A percentile compares a stretch with the other conserved stretches of the same genome.
These are phyloP conservation scores for Takifugu rubripes DNA, from an alignment of 2,797 vertebrate genomes.

Conservation along the genomic window DNA sequence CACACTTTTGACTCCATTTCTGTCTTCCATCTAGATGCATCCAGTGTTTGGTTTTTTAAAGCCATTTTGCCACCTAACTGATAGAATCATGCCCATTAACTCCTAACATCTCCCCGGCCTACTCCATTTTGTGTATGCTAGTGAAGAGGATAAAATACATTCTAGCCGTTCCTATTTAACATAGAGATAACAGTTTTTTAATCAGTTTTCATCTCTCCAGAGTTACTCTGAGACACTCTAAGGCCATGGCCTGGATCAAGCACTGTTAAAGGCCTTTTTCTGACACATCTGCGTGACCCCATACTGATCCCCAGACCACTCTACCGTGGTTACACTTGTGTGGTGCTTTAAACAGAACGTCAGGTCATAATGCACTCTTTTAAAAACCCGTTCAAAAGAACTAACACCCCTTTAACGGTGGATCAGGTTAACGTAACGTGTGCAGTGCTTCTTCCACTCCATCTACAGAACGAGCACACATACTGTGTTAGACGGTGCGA, in stretches of 20 bases:
- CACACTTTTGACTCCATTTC: constrained; percentile 51
- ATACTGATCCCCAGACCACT: neutral
- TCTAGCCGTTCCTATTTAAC: constrained; percentile 51
- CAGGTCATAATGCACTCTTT: neutral
- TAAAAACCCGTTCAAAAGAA: neutral
- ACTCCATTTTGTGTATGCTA: constrained; percentile 62
- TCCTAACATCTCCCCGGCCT: constrained; percentile 56
- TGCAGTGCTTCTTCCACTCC: constrained; percentile 74
- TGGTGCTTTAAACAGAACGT: neutral
- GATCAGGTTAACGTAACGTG: neutral
- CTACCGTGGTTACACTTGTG: neutral
- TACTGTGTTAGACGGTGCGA: constrained; percentile 60
- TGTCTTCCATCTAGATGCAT: constrained; percentile 58
- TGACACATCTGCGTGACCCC: constrained; percentile 4
- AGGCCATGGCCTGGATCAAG: constrained; percentile 71
- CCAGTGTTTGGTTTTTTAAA: constrained; percentile 61
- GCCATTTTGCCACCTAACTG: constrained; percentile 53
- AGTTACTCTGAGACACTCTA: constrained; percentile 62
- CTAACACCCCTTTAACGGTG: neutral
- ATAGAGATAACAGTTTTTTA: constrained; percentile 39
- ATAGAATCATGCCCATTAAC: constrained; percentile 63
- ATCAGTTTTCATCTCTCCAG: constrained; percentile 50
- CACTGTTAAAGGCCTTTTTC: constrained; percentile 41
- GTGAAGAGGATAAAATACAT: constrained; percentile 51
- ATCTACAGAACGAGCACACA: constrained; percentile 39